Base-by-base conservation (phyloP, 2,888 invertebrate species). In the Argyra leucocephala region DNA sequence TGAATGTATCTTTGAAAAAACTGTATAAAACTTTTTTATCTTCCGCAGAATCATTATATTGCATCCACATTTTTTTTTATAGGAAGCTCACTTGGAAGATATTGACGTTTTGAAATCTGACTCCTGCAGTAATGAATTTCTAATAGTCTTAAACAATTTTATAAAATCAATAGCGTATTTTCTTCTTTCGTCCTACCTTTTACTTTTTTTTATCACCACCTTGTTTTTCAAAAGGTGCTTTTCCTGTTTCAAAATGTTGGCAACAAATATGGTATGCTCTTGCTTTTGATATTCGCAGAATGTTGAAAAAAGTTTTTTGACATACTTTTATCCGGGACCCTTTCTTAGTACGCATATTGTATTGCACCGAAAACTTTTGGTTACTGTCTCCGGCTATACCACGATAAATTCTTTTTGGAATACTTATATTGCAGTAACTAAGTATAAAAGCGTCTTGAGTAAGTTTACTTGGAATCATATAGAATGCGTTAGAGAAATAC, bases 91-190 rank as follows among this genome's bases (percentile, higher is more conserved):
- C 63, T 37, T 24, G 68, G 65, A 57, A 70, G 63, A 65, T 71
- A 70, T 61, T 66, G 64, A 61, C 66, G 31, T 24, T 36, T 57
- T 23, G 62, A 23, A 9, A 22, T 63, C 58, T 66, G 62, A 59
- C 67, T 66, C 12, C 71, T 66, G 64, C 70, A 72, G 63, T 72
- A 72, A 61, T 71, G 72, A 24, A 69, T 63, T 68, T 73, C 70
- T 22, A n/a, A 69, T 61, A 31, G 64, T 65, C 36, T 68, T 66
- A 66, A 71, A 69, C 57, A 66, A 48, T 26, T 70, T 69, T 15
- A 71, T 70, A 64, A 72, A 71, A 24, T 64, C 48, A 61, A 69
- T 69, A 12, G 66, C 57, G 2, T 23, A 15, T 7, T 65, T 22
- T 22, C 61, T 69, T 64, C 68, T 69, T 37, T n/a, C 59, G 23